Conservation (phyloP, 2,797 vertebrate genomes). For the Brachyrhaphis roseni region DNA sequence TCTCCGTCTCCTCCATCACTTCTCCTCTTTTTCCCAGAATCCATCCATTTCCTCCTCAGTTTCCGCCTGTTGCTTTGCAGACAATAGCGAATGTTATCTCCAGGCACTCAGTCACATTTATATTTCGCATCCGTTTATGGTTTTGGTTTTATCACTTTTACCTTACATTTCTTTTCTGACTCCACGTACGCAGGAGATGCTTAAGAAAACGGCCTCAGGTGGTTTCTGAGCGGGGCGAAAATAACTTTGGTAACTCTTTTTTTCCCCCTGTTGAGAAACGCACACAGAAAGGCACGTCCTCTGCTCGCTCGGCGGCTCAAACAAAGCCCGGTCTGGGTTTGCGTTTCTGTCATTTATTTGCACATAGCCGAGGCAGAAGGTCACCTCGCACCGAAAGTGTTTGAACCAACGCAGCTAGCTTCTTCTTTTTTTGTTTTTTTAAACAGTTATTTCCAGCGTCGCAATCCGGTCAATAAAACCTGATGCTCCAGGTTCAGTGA, state of each 20-base stretch:
- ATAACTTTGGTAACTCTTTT: slow-evolving; percentile 4
- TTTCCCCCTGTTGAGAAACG: background rate
- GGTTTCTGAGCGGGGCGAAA: slow-evolving; percentile 8
- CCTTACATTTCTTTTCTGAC: slow-evolving; percentile 34
- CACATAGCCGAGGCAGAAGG: slow-evolving; percentile 15
- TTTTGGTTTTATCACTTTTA: background rate
- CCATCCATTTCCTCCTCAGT: slow-evolving; percentile 39
- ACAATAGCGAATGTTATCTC: slow-evolving; percentile 47
- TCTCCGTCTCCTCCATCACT: slow-evolving; percentile 24
- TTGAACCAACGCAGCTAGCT: slow-evolving; percentile 12
- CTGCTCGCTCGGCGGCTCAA: slow-evolving; percentile 1
- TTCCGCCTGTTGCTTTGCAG: slow-evolving; percentile 46
- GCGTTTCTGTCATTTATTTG: slow-evolving; percentile 25
- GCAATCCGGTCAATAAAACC: slow-evolving; percentile 24
- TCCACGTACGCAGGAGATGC: slow-evolving; percentile 27
- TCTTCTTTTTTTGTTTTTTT: background rate
- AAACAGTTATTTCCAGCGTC: slow-evolving; percentile 14
- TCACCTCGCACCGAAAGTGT: slow-evolving; percentile 20
- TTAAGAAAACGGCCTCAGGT: slow-evolving; percentile 12
- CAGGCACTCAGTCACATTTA: background rate
- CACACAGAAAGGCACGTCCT: background rate
- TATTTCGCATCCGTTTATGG: background rate
- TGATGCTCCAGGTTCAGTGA: slow-evolving; percentile 45
- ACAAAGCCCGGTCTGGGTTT: slow-evolving; percentile 5
- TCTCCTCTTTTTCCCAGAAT: slow-evolving; percentile 31